Conservation (phyloP, 2,888 invertebrate species). For the Agonum fuliginosum region DNA sequence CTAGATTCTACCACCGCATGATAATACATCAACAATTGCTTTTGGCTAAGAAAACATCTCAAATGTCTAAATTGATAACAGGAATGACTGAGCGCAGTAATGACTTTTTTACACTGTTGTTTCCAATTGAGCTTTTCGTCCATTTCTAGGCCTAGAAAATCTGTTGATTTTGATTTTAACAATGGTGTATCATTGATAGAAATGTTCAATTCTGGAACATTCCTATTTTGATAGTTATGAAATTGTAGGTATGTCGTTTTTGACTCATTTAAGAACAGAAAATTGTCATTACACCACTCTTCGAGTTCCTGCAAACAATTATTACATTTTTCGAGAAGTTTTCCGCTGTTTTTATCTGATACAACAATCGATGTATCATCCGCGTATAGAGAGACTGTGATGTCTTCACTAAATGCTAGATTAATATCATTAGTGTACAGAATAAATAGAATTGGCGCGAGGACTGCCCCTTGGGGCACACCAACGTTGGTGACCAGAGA, state of each 20-base stretch:
- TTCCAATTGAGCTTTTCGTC: no score
- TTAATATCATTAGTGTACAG: no score
- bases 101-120: not conserved
- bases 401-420: no score
- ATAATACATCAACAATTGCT: not conserved
- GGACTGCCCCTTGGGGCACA: no score
- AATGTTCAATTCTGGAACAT: not conserved
- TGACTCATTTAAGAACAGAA: not conserved
- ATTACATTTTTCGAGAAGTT: not conserved
- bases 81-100: not conserved
- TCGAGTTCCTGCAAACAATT: not conserved
- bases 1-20: not conserved
- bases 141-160: not conserved
- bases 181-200: not conserved
- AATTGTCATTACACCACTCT: not conserved
- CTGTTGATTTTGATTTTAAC: not conserved
- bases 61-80: not conserved
- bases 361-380: not conserved
- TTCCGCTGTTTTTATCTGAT: not conserved
- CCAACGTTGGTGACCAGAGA: no score
- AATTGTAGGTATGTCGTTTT: not conserved
- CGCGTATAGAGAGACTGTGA: not conserved
- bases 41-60: not conserved
- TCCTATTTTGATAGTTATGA: no score
- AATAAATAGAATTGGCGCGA: no score